Conservation (phyloP, 2,113 vertebrate genomes). For the Antennarius striatus region DNA sequence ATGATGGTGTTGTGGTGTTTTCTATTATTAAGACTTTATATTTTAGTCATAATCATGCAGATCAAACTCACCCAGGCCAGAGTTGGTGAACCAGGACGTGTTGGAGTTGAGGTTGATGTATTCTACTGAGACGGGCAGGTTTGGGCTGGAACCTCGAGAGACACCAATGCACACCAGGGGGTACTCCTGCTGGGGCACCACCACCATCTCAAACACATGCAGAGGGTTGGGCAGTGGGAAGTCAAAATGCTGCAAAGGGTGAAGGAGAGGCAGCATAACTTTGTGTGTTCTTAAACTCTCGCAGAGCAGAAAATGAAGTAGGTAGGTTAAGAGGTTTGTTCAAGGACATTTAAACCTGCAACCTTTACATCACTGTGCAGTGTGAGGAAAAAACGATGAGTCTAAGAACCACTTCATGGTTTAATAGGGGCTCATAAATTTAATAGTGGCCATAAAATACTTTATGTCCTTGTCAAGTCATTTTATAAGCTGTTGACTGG, state of each 20-base stretch:
- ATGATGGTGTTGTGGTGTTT: background rate
- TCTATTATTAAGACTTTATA: background rate
- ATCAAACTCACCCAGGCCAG: slow-evolving; percentile 69
- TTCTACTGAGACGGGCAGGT: slow-evolving; percentile 77
- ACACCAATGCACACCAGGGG: slow-evolving; percentile 86
- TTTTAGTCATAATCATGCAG: background rate
- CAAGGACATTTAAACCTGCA: background rate
- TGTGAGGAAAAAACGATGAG: background rate
- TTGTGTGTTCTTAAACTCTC: background rate
- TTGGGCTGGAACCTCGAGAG: slow-evolving; percentile 56
- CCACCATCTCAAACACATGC: slow-evolving; percentile 85
- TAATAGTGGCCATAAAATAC: slow-evolving; percentile 13
- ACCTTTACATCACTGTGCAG: background rate
- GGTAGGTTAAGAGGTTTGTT: background rate
- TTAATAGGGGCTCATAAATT: slow-evolving; percentile 3
- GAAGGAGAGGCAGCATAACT: background rate
- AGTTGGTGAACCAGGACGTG: slow-evolving; percentile 87
- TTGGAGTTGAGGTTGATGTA: slow-evolving; percentile 90
- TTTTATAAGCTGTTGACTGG: slow-evolving; percentile 7
- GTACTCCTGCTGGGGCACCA: slow-evolving; percentile 83
- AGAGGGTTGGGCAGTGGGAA: slow-evolving; percentile 86
- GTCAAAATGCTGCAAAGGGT: slow-evolving; percentile 81
- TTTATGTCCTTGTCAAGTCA: slow-evolving; percentile 1
- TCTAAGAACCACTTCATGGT: background rate
- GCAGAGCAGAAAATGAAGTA: background rate